Evolutionary conservation across 2,797 vertebrate genomes (phyloP).

Genomic region (Microtus californicus): DNA sequence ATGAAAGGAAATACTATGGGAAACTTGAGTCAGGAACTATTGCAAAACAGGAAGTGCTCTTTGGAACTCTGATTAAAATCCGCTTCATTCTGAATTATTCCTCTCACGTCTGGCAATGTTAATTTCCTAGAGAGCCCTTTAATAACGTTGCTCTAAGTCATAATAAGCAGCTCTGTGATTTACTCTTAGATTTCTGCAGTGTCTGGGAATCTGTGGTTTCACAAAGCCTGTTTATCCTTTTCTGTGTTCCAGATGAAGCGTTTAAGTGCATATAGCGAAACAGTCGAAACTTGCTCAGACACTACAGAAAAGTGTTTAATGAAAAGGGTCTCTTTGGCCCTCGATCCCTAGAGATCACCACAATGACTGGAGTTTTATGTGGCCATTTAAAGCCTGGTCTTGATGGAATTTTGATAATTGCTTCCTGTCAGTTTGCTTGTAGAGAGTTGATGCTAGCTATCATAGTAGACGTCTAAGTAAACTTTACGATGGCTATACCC

Average conservation of each 20-base stretch:
- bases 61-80: conserved; percentile 64
- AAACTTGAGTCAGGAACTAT: conserved; percentile 63
- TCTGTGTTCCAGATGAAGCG: conserved; percentile 28
- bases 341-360: conserved; percentile 24
- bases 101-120: conserved; percentile 54
- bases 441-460: conserved; percentile 44
- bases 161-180: conserved; percentile 36
- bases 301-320: background rate
- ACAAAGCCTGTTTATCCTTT: background rate
- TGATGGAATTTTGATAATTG: conserved; percentile 52
- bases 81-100: conserved; percentile 59
- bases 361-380: conserved; percentile 14
- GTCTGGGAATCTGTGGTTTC: conserved; percentile 8
- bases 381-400: conserved; percentile 40
- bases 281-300: conserved; percentile 17
- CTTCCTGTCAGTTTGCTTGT: conserved; percentile 60
- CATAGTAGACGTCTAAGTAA: conserved; percentile 32
- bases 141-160: conserved; percentile 39
- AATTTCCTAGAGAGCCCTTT: conserved; percentile 59
- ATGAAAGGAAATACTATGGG: conserved; percentile 67
- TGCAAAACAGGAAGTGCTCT: conserved; percentile 76
- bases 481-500: conserved; percentile 20
- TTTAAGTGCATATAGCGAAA: background rate
- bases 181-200: background rate
- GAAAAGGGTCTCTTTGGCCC: background rate